Evolutionary conservation across 1,140 invertebrate genomes (phyloP).

Genomic region (Diabrotica virgifera): DNA sequence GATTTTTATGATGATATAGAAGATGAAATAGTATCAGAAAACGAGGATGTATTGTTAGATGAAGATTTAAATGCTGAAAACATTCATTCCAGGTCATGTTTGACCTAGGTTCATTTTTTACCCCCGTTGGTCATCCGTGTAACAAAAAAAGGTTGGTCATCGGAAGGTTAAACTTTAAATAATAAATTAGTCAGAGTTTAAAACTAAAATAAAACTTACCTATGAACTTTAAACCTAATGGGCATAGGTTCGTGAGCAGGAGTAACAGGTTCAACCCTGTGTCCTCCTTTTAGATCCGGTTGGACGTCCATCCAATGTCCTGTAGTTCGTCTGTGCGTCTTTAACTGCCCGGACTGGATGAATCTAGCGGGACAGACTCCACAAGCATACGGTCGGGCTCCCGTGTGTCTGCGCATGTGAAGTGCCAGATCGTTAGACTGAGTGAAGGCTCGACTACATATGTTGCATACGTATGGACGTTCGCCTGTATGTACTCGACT

Average conservation of each 20-base stretch:
- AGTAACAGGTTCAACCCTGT: slow-evolving; percentile 46
- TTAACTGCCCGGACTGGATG: slow-evolving; percentile 48
- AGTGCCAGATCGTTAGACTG: slow-evolving; percentile 50
- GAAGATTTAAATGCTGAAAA: no score
- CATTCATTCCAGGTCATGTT: no score
- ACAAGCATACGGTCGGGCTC: slow-evolving; percentile 45
- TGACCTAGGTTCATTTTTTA: no score
- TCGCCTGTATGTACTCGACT: slow-evolving; percentile 50
- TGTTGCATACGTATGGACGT: slow-evolving; percentile 50
- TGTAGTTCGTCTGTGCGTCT: slow-evolving; percentile 43
- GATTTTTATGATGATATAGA: no score
- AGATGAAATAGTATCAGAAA: no score
- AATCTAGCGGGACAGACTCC: slow-evolving; percentile 47
- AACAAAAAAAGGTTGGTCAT: no score
- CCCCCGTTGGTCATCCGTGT: no score
- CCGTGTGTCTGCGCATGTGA: slow-evolving; percentile 48
- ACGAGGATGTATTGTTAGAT: no score
- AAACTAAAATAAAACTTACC: slow-evolving; percentile 11
- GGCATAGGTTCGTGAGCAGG: slow-evolving; percentile 42
- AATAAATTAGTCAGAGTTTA: no score
- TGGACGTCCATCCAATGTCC: slow-evolving; percentile 48
- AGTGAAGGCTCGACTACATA: slow-evolving; percentile 48
- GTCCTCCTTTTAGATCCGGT: slow-evolving; percentile 47
- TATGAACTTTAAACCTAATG: slow-evolving; percentile 44
- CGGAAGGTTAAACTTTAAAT: no score